Conservation (phyloP, 2,888 invertebrate genomes). For the Ernsta delagoae region DNA sequence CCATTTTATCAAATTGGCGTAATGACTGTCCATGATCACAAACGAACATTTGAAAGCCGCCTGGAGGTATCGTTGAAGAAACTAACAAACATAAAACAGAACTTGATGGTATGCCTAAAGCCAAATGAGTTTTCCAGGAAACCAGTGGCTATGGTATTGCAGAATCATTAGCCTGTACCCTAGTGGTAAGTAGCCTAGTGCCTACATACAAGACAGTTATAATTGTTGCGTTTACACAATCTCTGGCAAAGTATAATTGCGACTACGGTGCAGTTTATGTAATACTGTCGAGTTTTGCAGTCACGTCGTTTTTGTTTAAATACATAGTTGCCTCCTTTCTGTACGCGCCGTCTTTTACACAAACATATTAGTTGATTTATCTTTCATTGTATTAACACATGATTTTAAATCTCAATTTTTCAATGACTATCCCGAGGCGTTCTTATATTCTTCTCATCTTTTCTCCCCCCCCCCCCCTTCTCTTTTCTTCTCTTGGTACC, state of each 20-base stretch:
- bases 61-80: not conserved
- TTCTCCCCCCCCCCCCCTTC: no score
- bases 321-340: no score
- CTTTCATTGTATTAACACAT: no score
- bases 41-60: not conserved
- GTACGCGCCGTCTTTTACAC: no score
- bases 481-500: no score
- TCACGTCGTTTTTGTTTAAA: constrained; percentile 37
- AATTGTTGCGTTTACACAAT: constrained; percentile 43
- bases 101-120: not conserved
- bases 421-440: no score
- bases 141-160: not conserved
- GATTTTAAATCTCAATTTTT: no score
- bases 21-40: not conserved
- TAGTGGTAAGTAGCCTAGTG: no score
- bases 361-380: no score
- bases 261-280: constrained; percentile 41
- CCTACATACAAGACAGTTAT: constrained; percentile 39
- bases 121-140: not conserved
- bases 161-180: constrained; percentile 1
- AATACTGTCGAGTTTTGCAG: constrained; percentile 46
- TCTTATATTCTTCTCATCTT: no score
- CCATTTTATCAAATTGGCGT: not conserved
- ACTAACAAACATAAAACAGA: not conserved
- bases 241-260: constrained; percentile 38